Conservation (phyloP, 2,113 vertebrate species). For the Brachyistius frenatus region DNA sequence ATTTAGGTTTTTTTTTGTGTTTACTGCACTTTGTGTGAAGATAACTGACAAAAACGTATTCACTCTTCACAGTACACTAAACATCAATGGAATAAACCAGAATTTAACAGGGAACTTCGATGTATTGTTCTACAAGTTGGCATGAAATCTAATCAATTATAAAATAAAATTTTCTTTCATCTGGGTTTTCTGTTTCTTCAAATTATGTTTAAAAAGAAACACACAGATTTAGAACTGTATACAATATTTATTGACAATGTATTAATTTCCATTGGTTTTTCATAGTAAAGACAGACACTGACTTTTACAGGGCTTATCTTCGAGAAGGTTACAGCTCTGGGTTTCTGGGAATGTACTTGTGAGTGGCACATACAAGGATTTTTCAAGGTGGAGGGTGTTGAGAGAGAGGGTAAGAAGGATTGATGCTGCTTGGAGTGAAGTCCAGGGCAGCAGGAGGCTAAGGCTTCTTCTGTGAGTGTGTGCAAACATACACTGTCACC, state of each 20-base stretch:
- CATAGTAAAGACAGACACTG: slow-evolving; percentile 75
- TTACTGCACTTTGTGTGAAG: too few relatives aligned
- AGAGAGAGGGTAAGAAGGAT: slow-evolving; percentile 48
- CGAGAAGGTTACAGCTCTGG: slow-evolving; percentile 57
- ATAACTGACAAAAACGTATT: too few relatives aligned
- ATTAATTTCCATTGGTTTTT: slow-evolving; percentile 66
- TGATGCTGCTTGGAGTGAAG: slow-evolving; percentile 67
- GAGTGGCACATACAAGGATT: slow-evolving; percentile 68
- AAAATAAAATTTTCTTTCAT: too few relatives aligned
- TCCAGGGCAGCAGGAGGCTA: slow-evolving; percentile 75
- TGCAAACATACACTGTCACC: slow-evolving; percentile 80
- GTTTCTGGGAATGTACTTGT: slow-evolving; percentile 67
- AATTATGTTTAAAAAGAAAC: slow-evolving; percentile 10
- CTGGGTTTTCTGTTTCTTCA: background rate
- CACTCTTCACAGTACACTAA: too few relatives aligned
- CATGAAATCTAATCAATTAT: too few relatives aligned
- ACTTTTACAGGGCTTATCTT: slow-evolving; percentile 63
- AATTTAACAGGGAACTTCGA: too few relatives aligned
- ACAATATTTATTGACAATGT: slow-evolving; percentile 83
- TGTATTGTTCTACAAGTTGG: too few relatives aligned
- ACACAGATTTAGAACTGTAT: slow-evolving; percentile 71
- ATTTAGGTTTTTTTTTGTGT: too few relatives aligned
- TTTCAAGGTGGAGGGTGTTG: slow-evolving; percentile 52
- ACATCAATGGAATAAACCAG: too few relatives aligned
- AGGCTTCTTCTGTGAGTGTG: slow-evolving; percentile 84